Evolutionary conservation across 2,113 vertebrate species (phyloP), one percentile per base, ranked within the genome.

Genomic region (Mus pahari): DNA sequence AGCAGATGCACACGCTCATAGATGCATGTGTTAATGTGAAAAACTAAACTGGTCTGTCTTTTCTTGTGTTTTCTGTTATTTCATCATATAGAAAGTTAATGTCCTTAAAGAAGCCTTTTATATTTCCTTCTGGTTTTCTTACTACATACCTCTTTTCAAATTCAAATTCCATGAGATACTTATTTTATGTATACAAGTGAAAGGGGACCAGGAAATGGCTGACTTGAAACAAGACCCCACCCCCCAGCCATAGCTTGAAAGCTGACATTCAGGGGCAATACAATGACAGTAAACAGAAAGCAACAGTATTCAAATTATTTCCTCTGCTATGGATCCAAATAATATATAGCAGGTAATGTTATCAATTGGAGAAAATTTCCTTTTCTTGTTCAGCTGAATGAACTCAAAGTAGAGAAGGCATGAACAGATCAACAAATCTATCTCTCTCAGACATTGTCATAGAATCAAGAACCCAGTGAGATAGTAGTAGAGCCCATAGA

Each of bases 261-360:
- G 28, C 83, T 84, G 12, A 53, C 92, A 92, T 95, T 70, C 83
- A 58, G 45, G 91, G 79, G 84, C 53, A 90, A 96, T 45, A 62
- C 83, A 93, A 89, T 62, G 90, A 66, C n/a, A 62, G 45, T 55
- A 97, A 91, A 83, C 39, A 90, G 64, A 97, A 96, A 96, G 26
- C 90, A 95, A 94, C 24, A 94, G 94, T 45, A 26, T 91, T 94
- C 55, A 70, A 81, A 94, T 96, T 68, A 90, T 97, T 96, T 84
- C 50, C 24, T 98, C 96, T 73, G 92, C 70, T 97, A 90, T 93
- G 70, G 87, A 93, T 81, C 70, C 84, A 77, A 97, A 94, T 75
- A 93, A 92, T 82, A 87, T 75, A 96, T 90, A 97, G 93, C 94
- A 92, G 89, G 84, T 93, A 90, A 93, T 97, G 95, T 96, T 95